phyloP scores from a whole-genome alignment of 2,888 invertebrate species.

The Euspilapteryx auroguttella region DNA sequence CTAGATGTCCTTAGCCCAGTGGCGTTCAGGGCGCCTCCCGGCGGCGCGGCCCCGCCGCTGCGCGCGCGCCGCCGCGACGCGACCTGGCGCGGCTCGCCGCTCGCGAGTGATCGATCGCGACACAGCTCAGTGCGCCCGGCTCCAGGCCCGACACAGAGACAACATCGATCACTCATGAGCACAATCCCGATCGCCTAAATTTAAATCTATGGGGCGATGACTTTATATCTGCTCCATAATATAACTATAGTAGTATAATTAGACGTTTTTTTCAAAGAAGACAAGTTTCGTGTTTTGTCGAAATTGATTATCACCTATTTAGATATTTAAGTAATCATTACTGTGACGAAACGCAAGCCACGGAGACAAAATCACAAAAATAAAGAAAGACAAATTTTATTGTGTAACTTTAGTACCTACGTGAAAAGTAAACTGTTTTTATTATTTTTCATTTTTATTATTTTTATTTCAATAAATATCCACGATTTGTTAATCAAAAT shows the following conservation, averaged over 20 bases:
- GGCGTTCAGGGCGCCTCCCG: neutral
- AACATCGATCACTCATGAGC: too few species aligned
- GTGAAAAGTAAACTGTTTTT: constrained; percentile 60
- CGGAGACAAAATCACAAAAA: constrained; percentile 40
- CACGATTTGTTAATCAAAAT: constrained; percentile 57
- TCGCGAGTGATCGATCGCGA: too few species aligned
- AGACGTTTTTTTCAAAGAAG: too few species aligned
- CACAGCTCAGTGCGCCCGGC: too few species aligned
- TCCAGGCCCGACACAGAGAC: too few species aligned
- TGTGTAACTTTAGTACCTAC: constrained; percentile 54
- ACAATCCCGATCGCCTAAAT: too few species aligned
- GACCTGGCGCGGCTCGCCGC: neutral
- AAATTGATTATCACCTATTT: constrained; percentile 6
- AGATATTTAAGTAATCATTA: constrained; percentile 5
- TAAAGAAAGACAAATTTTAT: constrained; percentile 57
- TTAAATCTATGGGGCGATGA: too few species aligned
- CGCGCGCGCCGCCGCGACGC: neutral
- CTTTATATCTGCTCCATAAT: too few species aligned
- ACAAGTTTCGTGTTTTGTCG: constrained; percentile 9
- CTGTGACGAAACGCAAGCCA: too few species aligned
- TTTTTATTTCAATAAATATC: constrained; percentile 63
- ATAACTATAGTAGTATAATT: too few species aligned
- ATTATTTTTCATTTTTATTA: constrained; percentile 61
- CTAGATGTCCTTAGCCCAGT: constrained; percentile 8
- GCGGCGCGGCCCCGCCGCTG: neutral